A percentile compares a stretch with the other conserved stretches of the same genome.
Evolutionary conservation across 2,113 vertebrate genomes (phyloP).

Genomic region (Pycnonotus jocosus): DNA sequence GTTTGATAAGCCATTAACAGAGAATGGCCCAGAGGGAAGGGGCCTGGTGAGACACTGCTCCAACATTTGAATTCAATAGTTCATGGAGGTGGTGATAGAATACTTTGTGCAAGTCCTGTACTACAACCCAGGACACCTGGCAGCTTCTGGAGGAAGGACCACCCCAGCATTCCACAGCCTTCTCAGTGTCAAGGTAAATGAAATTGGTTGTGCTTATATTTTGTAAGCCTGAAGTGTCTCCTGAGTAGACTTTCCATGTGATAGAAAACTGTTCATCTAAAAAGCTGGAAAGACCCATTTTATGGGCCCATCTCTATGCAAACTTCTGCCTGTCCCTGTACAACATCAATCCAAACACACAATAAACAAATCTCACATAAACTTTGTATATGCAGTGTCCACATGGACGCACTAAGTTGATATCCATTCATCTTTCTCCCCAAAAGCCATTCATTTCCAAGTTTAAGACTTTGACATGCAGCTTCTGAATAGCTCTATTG

Average conservation of each 20-base stretch:
- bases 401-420: not conserved
- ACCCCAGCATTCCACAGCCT: not conserved
- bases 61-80: no score
- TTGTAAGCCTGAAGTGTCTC: not conserved
- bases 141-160: not conserved
- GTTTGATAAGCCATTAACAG: no score
- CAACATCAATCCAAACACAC: not conserved
- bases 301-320: not conserved
- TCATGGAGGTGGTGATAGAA: no score
- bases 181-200: not conserved
- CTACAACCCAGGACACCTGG: no score
- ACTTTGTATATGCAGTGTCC: not conserved
- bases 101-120: no score
- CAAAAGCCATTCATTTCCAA: not conserved
- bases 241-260: not conserved
- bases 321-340: not conserved
- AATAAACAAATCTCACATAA: not conserved
- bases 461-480: not conserved
- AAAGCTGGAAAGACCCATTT: not conserved
- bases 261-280: not conserved
- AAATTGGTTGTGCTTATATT: rapidly evolving
- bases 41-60: no score
- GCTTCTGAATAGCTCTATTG: not conserved
- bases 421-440: not conserved
- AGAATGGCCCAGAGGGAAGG: no score